Base-by-base conservation (phyloP, 2,113 vertebrate genomes). In the Aptenodytes forsteri region DNA sequence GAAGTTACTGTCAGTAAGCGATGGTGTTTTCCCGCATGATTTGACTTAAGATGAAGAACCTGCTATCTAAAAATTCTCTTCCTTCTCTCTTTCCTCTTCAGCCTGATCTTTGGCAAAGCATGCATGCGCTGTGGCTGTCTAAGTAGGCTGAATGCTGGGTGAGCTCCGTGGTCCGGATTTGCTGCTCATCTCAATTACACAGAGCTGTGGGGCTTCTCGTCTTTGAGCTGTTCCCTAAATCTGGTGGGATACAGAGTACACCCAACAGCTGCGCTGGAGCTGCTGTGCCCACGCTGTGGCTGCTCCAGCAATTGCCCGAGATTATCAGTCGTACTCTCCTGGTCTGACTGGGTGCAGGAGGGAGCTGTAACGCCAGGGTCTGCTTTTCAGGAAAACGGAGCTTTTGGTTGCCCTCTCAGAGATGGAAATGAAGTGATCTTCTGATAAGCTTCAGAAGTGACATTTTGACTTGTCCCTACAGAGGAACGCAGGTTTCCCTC, bases 211-310 rank as follows among this genome's bases (percentile, higher is more conserved):
- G 54, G 36, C 11, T 58, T 9, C n/a, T 77, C 1, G 1, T n/a
- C 62, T 59, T 75, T 75, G 49, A 83, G 66, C 44, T 73, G 29
- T 5, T 70, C 79, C 56, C 27, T 34, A 34, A 59, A 30, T 38
- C 30, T 3, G 1, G 27, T 50, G 67, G 11, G 55, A 32, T 10
- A 7, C 27, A 25, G 12, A 36, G 69, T n/a, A 16, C 23, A 38
- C 18, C 66, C 1, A 0, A 13, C 10, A 30, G 32, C n/a, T 27
- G 36, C 22, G 1, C 25, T 17, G 3, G 29, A 15, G 66, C 59
- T 69, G 55, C 66, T 54, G 22, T 44, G 66, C 38, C 22, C 29
- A 15, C 2, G 4, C 77, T 69, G 30, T 13, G 66, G 54, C 59
- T 83, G 38, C 32, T 55, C n/a, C 82, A 49, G 77, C 26, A 10